These are phyloP conservation scores for Mohoua ochrocephala DNA, from an alignment of 2,113 vertebrate species.

Conservation along the genomic window DNA sequence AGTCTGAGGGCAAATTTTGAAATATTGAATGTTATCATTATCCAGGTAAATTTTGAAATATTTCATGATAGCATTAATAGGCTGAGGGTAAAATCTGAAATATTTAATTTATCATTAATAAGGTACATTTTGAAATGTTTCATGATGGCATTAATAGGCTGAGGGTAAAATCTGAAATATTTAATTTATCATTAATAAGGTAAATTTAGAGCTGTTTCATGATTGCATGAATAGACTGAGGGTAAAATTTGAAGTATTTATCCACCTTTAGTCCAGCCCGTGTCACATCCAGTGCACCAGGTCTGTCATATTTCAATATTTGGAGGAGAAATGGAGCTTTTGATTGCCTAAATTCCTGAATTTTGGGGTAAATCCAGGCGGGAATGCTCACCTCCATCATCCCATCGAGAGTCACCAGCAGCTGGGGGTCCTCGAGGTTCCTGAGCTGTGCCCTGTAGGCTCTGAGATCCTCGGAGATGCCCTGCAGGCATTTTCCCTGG, in stretches of 20 bases:
- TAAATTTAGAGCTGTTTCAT: background rate
- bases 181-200: background rate
- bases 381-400: conserved; percentile 59
- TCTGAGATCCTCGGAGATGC: conserved; percentile 68
- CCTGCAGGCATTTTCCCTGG: conserved; percentile 63
- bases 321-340: background rate
- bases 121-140: background rate
- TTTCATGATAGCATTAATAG: background rate
- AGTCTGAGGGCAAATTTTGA: background rate
- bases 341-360: rapidly evolving
- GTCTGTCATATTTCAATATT: background rate
- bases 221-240: too few species aligned
- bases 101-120: background rate
- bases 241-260: background rate
- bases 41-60: too few species aligned
- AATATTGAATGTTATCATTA: too few species aligned
- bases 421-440: background rate
- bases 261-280: too few species aligned
- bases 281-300: background rate
- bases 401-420: conserved; percentile 44
- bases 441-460: conserved; percentile 57
- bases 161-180: background rate
- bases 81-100: too few species aligned
- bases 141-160: too few species aligned
- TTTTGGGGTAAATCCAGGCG: background rate